phyloP scores from a whole-genome alignment of 2,797 vertebrate species.

The Hirundo rustica region DNA sequence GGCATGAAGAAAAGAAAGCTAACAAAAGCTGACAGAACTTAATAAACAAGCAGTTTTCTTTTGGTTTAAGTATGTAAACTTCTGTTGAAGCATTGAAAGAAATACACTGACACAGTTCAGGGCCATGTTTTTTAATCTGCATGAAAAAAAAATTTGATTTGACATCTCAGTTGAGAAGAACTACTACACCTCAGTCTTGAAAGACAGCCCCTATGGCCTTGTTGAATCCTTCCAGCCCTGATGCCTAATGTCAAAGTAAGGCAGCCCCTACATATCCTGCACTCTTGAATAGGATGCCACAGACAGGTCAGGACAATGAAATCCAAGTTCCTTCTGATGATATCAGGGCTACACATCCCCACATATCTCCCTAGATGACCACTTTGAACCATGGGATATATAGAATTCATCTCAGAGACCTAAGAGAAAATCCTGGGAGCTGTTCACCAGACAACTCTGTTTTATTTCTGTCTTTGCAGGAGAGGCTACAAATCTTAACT shows the following conservation, averaged over 20 bases:
- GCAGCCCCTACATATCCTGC: not conserved
- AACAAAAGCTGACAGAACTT: not conserved
- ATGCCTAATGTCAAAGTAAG: not conserved
- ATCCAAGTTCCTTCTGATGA: not conserved
- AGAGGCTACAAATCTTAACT: not conserved
- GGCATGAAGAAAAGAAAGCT: not conserved
- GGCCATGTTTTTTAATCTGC: not conserved
- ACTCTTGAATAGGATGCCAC: accelerated
- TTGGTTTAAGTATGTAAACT: not conserved
- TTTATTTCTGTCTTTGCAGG: not conserved
- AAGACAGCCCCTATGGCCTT: not conserved
- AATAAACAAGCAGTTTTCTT: not conserved
- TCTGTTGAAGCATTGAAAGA: not conserved
- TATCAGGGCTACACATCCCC: not conserved
- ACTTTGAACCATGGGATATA: not conserved
- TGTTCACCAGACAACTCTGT: not conserved
- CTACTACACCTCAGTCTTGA: not conserved
- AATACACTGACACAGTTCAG: not conserved
- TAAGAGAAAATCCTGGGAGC: not conserved
- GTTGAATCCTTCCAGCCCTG: not conserved
- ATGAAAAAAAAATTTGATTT: not conserved
- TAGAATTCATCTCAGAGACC: not conserved
- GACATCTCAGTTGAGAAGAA: not conserved
- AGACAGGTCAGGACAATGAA: not conserved
- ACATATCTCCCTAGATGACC: not conserved